Percentiles rank a stretch among this genome's conserved stretches.
These are phyloP conservation scores for Holocentrus rufus DNA, from an alignment of 2,797 vertebrate species.

Conservation along the genomic window DNA sequence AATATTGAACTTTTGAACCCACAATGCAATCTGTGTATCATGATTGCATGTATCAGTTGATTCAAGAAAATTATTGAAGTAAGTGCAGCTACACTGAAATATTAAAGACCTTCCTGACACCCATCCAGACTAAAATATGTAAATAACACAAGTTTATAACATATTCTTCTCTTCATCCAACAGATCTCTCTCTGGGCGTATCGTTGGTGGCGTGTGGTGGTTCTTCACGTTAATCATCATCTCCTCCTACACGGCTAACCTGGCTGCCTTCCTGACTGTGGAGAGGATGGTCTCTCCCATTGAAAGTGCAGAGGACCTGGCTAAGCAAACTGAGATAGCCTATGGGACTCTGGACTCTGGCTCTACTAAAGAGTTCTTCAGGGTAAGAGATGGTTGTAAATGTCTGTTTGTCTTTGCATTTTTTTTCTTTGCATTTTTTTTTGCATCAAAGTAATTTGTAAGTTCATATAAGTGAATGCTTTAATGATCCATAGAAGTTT, in stretches of 20 bases:
- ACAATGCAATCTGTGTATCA: too few relatives aligned
- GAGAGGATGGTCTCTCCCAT: slow-evolving; percentile 99
- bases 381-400: slow-evolving; percentile 83
- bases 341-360: slow-evolving; percentile 99
- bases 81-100: too few relatives aligned
- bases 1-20: too few relatives aligned
- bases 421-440: too few relatives aligned
- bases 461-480: too few relatives aligned
- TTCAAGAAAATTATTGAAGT: too few relatives aligned
- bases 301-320: slow-evolving; percentile 98
- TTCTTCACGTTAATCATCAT: slow-evolving; percentile 99
- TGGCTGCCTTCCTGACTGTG: slow-evolving; percentile 99
- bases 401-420: background rate
- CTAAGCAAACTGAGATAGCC: slow-evolving; percentile 98
- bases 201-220: slow-evolving; percentile 99
- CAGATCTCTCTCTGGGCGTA: slow-evolving; percentile 98
- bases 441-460: too few relatives aligned
- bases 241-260: slow-evolving; percentile 99
- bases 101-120: too few relatives aligned
- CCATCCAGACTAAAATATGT: too few relatives aligned
- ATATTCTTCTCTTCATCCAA: background rate
- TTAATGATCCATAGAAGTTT: too few relatives aligned
- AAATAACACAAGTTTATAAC: background rate
- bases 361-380: slow-evolving; percentile 99
- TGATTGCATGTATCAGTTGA: too few relatives aligned